Evolutionary conservation across 2,113 vertebrate species (phyloP).

Genomic region (Neoarius graeffei): DNA sequence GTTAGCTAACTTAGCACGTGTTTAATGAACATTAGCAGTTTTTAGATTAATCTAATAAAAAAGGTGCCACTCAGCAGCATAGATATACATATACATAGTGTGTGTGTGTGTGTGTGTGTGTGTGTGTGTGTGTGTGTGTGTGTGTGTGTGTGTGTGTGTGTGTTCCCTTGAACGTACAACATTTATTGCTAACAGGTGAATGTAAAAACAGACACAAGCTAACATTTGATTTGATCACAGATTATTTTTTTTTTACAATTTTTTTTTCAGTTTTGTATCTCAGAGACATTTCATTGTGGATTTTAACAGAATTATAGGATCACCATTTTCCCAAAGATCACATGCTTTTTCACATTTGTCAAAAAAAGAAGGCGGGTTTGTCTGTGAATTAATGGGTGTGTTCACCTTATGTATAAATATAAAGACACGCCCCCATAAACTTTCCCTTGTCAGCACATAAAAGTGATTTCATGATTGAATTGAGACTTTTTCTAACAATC

Average conservation of each 20-base stretch:
- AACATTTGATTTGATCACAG: background rate
- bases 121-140: conserved; percentile 9
- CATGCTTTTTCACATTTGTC: background rate
- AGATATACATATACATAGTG: background rate
- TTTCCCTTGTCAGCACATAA: background rate
- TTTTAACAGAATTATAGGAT: background rate
- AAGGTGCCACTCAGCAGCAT: background rate
- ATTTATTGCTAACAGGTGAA: background rate
- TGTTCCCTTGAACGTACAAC: background rate
- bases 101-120: conserved; percentile 6
- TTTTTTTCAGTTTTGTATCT: background rate
- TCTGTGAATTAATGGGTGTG: background rate
- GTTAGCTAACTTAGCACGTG: background rate
- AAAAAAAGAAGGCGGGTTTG: background rate
- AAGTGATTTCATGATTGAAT: background rate
- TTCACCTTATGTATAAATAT: background rate
- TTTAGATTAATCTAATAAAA: background rate
- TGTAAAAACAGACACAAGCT: background rate
- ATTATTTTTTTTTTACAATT: background rate
- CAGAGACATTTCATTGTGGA: background rate
- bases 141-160: conserved; percentile 6
- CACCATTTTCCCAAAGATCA: background rate
- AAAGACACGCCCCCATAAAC: background rate
- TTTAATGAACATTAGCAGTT: background rate
- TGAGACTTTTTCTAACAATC: background rate